phyloP scores from a whole-genome alignment of 2,113 vertebrate genomes.

The Indicator indicator region DNA sequence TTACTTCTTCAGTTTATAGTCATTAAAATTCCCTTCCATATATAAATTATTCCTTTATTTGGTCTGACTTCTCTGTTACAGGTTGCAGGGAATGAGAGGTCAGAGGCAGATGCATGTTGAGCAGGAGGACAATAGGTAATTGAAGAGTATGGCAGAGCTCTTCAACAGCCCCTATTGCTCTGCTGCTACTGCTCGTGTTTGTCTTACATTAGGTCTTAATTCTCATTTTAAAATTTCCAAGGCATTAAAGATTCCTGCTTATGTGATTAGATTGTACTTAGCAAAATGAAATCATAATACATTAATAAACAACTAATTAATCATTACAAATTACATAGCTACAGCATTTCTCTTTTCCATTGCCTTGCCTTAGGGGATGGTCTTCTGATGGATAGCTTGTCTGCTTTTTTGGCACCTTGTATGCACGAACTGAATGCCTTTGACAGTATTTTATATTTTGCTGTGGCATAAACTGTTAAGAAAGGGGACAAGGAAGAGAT shows the following conservation, averaged over 20 bases:
- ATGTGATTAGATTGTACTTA: neutral
- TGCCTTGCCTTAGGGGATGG: neutral
- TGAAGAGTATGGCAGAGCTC: neutral
- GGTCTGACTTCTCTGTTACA: neutral
- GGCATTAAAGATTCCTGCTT: neutral
- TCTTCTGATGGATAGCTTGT: neutral
- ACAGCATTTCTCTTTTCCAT: neutral
- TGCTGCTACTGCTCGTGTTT: neutral
- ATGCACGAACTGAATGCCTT: neutral
- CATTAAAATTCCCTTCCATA: neutral
- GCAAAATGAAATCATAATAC: neutral
- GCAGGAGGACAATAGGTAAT: neutral
- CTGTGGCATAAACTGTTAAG: neutral
- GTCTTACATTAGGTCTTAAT: fast-evolving
- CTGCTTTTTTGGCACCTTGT: neutral
- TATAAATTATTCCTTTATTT: neutral
- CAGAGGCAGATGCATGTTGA: neutral
- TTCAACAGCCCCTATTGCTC: neutral
- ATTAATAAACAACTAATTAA: constrained; percentile 4
- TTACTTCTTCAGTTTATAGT: neutral
- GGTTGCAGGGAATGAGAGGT: neutral
- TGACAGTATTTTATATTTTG: neutral
- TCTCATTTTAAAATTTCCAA: neutral
- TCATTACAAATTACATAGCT: neutral
- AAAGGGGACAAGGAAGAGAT: neutral